Percentiles rank a stretch among this genome's conserved stretches.
These are phyloP conservation scores for Cyphomyrmex costatus DNA, from an alignment of 1,140 invertebrate genomes.

Conservation along the genomic window DNA sequence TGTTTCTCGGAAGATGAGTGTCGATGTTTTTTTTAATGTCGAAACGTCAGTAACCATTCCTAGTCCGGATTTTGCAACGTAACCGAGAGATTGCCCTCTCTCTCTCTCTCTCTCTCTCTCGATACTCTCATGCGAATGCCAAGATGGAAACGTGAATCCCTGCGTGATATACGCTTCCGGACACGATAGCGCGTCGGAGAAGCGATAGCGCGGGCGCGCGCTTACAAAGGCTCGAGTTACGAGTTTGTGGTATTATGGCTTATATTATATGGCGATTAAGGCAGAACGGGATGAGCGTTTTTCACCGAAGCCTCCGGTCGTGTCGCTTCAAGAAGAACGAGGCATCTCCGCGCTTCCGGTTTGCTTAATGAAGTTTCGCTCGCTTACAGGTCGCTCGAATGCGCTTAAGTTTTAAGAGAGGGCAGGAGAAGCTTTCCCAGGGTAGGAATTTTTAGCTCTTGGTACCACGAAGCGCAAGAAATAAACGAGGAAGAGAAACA, in stretches of 20 bases:
- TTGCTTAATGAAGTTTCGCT: constrained; percentile 30
- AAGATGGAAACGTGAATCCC: constrained; percentile 73
- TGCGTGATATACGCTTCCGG: constrained; percentile 76
- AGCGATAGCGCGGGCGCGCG: constrained; percentile 54
- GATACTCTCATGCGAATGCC: constrained; percentile 47
- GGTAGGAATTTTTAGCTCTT: not conserved
- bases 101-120: not conserved
- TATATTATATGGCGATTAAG: constrained; percentile 64
- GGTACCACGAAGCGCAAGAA: not conserved
- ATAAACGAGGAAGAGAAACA: constrained; percentile 5
- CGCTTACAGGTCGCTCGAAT: not conserved
- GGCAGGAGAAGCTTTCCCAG: not conserved
- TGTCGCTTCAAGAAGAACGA: constrained; percentile 17
- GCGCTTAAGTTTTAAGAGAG: not conserved
- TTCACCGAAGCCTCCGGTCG: constrained; percentile 35
- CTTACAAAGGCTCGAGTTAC: constrained; percentile 73
- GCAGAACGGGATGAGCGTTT: constrained; percentile 27
- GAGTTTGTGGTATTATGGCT: constrained; percentile 60
- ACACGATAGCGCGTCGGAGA: constrained; percentile 71
- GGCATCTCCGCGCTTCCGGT: constrained; percentile 24
- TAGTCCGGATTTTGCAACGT: constrained; percentile 23
- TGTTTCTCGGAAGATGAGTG: not conserved
- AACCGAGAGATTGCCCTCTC: constrained; percentile 14
- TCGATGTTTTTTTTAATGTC: not conserved
- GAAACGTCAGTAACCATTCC: not conserved